Percentiles rank a stretch among this genome's conserved stretches.
Evolutionary conservation across 2,797 vertebrate species (phyloP).

Genomic region (Peromyscus melanophrys): DNA sequence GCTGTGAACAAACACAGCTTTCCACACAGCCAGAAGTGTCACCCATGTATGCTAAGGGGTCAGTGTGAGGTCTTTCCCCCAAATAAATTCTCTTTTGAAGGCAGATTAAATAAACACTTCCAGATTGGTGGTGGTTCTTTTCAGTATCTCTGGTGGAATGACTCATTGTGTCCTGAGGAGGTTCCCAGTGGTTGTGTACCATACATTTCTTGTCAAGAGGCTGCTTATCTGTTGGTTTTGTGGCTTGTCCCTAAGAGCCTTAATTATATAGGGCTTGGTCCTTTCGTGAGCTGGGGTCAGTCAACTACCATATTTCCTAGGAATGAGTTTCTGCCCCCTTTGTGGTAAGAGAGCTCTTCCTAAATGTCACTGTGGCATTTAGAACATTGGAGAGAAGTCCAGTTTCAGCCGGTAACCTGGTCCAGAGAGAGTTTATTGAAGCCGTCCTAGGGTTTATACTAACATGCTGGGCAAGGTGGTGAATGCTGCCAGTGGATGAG

Average conservation of each 20-base stretch:
- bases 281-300: slow-evolving; percentile 74
- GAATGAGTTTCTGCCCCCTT: slow-evolving; percentile 63
- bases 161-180: slow-evolving; percentile 79
- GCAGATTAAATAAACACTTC: slow-evolving; percentile 75
- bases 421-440: slow-evolving; percentile 57
- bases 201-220: slow-evolving; percentile 63
- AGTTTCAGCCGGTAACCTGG: slow-evolving; percentile 54
- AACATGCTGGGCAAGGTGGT: not conserved
- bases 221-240: slow-evolving; percentile 84
- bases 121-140: slow-evolving; percentile 60
- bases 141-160: slow-evolving; percentile 73
- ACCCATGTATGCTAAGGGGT: not conserved
- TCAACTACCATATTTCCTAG: slow-evolving; percentile 77
- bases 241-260: slow-evolving; percentile 79
- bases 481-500: not conserved
- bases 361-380: slow-evolving; percentile 65
- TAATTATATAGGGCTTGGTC: slow-evolving; percentile 75
- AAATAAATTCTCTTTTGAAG: slow-evolving; percentile 61
- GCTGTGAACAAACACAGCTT: not conserved
- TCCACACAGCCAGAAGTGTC: not conserved
- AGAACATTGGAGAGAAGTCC: slow-evolving; percentile 32
- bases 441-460: slow-evolving; percentile 1
- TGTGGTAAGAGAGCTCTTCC: slow-evolving; percentile 68
- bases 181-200: slow-evolving; percentile 74
- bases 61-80: slow-evolving; percentile 69